Base-by-base conservation (phyloP, 2,888 invertebrate genomes). In the Acronicta leporina region DNA sequence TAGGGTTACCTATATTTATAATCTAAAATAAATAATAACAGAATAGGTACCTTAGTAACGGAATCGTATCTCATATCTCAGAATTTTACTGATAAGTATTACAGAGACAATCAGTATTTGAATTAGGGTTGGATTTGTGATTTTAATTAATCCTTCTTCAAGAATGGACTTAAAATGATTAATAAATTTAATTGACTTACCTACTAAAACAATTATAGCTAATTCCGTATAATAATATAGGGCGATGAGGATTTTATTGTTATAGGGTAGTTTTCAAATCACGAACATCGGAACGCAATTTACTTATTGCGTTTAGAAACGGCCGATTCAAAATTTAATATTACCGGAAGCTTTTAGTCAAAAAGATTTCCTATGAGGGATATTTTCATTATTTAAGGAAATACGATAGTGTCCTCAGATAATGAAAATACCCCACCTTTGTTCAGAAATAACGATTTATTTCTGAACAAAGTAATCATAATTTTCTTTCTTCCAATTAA, bases 241-340 rank as follows among this genome's bases (percentile, higher is more conserved):
- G 51, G 45, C 5, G 38, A 45, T 30, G 51, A 52, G 16, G 33
- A 72, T 11, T 15, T n/a, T 27, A 8, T 45, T 30, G 13, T 27
- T 35, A 63, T 38, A 10, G 14, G 35, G 38, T 44, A 41, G 38
- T 43, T 30, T 13, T 30, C 20, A 43, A 45, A 57, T 65, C 25
- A 47, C 0, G 20, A 38, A 25, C 13, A 35, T 73, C 52, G 48
- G 33, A 57, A 53, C 13, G 40, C 42, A 45, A 67, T 45, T 27
- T 27, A 49, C 15, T 58, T 63, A 55, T 57, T n/a, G 38, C 38
- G 38, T 38, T 38, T 38, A 7, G n/a, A n/a, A 46, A 42, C 42
- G 11, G 9, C 30, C 15, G 16, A n/a, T n/a, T n/a, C n/a, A 14
- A 14, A 57, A 62, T 68, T 62, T 43, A 52, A 63, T 27, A 47